These are phyloP conservation scores for Lacanobia oleracea DNA, from an alignment of 2,888 invertebrate species.

Conservation along the genomic window DNA sequence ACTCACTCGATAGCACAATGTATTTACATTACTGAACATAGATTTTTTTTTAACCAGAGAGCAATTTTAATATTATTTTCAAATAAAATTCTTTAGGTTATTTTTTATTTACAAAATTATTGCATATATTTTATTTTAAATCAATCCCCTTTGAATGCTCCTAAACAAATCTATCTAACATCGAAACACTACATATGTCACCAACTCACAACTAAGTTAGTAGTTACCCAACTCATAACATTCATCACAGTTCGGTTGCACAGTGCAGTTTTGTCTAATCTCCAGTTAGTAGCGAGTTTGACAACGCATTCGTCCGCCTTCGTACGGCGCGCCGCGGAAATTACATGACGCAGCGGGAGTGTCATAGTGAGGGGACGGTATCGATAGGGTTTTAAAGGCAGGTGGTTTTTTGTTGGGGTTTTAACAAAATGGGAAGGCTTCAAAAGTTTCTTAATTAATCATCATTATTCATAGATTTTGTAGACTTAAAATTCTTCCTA, in stretches of 20 bases:
- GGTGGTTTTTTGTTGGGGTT: neutral
- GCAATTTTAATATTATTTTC: too few relatives aligned
- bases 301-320: constrained; percentile 75
- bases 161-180: neutral
- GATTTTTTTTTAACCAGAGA: too few relatives aligned
- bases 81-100: too few relatives aligned
- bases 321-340: constrained; percentile 75
- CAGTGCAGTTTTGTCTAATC: constrained; percentile 63
- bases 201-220: constrained; percentile 3
- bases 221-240: constrained; percentile 32
- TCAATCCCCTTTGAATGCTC: neutral
- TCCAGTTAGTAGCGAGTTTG: constrained; percentile 69
- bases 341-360: constrained; percentile 78
- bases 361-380: constrained; percentile 28
- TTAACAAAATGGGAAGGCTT: neutral
- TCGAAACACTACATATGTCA: constrained; percentile 5
- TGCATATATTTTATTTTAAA: neutral
- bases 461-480: neutral
- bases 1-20: neutral
- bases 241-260: constrained; percentile 57
- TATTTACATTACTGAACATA: too few relatives aligned
- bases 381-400: constrained; percentile 36
- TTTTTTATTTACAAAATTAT: too few relatives aligned
- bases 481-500: neutral
- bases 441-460: neutral